Percentiles rank a stretch among this genome's conserved stretches.
phyloP scores from a whole-genome alignment of 2,888 invertebrate genomes.

The Hyles lineata region DNA sequence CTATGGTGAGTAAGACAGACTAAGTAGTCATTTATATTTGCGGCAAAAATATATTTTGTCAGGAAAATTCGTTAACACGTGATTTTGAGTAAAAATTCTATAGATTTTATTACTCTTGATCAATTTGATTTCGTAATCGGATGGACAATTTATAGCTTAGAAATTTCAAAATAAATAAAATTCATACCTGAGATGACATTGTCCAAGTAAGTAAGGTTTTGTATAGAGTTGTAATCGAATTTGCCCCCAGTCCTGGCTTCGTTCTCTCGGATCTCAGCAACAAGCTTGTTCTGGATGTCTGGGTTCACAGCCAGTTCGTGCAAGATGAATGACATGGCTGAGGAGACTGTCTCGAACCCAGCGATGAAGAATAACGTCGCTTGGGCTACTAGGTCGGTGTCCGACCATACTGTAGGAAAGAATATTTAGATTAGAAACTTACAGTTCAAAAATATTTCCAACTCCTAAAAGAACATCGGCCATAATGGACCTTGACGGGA shows the following conservation, averaged over 20 bases:
- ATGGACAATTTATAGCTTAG: background rate
- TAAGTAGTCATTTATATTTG: too few species aligned
- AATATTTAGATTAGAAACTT: background rate
- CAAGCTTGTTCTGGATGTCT: slow-evolving; percentile 82
- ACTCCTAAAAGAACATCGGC: too few species aligned
- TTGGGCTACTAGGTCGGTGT: slow-evolving; percentile 73
- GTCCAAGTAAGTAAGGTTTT: slow-evolving; percentile 84
- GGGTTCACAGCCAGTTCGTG: slow-evolving; percentile 85
- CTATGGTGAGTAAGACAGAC: too few species aligned
- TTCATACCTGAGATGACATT: slow-evolving; percentile 83
- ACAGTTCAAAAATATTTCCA: background rate
- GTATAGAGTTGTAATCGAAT: slow-evolving; percentile 76
- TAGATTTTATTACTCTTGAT: too few species aligned
- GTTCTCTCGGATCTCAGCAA: slow-evolving; percentile 80
- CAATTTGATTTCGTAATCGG: too few species aligned
- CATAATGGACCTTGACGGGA: too few species aligned
- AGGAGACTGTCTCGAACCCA: slow-evolving; percentile 79
- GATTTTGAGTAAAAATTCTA: too few species aligned
- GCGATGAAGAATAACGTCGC: slow-evolving; percentile 82
- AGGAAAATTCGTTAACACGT: too few species aligned
- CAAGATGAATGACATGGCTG: slow-evolving; percentile 74
- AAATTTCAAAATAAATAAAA: background rate
- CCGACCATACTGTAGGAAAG: slow-evolving; percentile 59
- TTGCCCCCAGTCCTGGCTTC: slow-evolving; percentile 61
- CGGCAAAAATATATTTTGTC: too few species aligned